A percentile compares a stretch with the other conserved stretches of the same genome.
Evolutionary conservation across 23 tunicate genomes (phyloP).

Genomic region (Trididemnum clinides): DNA sequence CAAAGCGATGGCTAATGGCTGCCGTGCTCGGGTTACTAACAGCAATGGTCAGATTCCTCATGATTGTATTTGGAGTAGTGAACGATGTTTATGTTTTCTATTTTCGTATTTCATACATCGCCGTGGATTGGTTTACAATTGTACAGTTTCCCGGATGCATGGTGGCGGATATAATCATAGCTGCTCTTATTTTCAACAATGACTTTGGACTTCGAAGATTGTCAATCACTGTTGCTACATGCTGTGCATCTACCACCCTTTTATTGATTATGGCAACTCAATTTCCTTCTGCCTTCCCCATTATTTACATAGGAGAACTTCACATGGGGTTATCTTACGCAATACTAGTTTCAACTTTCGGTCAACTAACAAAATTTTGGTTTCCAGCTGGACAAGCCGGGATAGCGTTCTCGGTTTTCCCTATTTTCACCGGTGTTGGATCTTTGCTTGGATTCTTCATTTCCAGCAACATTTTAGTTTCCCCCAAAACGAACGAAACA

Average conservation of each 20-base stretch:
- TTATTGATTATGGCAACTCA: neutral
- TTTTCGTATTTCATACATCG: slow-evolving; percentile 1
- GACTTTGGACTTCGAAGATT: neutral
- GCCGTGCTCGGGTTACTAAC: neutral
- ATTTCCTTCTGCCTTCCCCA: neutral
- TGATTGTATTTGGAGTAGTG: neutral
- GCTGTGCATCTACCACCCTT: neutral
- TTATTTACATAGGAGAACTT: neutral
- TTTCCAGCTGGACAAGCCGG: neutral
- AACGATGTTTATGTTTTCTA: slow-evolving; percentile 15
- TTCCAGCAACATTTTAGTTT: neutral
- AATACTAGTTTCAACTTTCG: neutral
- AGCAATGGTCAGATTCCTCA: neutral
- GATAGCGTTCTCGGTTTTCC: neutral
- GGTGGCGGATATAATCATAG: neutral
- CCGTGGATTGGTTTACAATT: neutral
- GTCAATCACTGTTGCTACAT: neutral
- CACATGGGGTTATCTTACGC: neutral
- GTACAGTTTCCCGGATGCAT: neutral
- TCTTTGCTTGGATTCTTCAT: neutral
- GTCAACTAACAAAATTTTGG: neutral
- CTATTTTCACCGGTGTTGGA: neutral
- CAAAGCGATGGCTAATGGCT: neutral
- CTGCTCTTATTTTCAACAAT: neutral
- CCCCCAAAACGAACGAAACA: neutral